phyloP scores from a whole-genome alignment of 1,140 invertebrate species.

The Eumaeus atala region DNA sequence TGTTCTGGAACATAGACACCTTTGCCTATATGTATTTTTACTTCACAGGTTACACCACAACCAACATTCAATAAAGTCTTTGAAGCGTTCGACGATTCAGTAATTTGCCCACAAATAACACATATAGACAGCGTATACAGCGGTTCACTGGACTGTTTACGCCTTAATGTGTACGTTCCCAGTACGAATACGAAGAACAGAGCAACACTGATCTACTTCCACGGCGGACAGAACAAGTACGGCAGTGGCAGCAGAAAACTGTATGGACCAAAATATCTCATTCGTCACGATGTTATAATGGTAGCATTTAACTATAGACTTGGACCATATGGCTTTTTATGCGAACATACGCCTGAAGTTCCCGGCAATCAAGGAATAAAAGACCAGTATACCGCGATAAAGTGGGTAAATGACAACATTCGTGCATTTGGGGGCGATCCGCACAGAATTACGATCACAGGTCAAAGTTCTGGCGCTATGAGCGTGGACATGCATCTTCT shows the following conservation, averaged over 20 bases:
- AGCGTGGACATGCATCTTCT: conserved; percentile 30
- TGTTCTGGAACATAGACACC: too few relatives aligned
- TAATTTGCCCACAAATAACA: conserved; percentile 32
- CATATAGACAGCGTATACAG: conserved; percentile 22
- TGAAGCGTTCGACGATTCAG: conserved; percentile 32
- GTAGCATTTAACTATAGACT: conserved; percentile 79
- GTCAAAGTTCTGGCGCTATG: conserved; percentile 78
- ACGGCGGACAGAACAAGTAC: conserved; percentile 78
- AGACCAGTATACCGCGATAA: conserved; percentile 79
- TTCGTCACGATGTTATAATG: conserved; percentile 74
- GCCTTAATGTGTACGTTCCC: conserved; percentile 47
- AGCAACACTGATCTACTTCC: conserved; percentile 82
- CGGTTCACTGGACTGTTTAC: conserved; percentile 37
- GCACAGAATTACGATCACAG: conserved; percentile 77
- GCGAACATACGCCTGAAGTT: conserved; percentile 76
- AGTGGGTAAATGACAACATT: conserved; percentile 80
- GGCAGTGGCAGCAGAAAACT: conserved; percentile 61
- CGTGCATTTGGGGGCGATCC: conserved; percentile 81
- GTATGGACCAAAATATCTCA: conserved; percentile 72
- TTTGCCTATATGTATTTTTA: not conserved
- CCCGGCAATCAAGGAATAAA: conserved; percentile 82
- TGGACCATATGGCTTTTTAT: conserved; percentile 80
- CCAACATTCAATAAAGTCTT: conserved; percentile 28
- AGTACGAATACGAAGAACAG: conserved; percentile 29
- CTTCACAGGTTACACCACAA: conserved; percentile 27